Evolutionary conservation across 1,140 invertebrate genomes (phyloP), one percentile per base, ranked within the genome.

Genomic region (Luehdorfia chinensis): DNA sequence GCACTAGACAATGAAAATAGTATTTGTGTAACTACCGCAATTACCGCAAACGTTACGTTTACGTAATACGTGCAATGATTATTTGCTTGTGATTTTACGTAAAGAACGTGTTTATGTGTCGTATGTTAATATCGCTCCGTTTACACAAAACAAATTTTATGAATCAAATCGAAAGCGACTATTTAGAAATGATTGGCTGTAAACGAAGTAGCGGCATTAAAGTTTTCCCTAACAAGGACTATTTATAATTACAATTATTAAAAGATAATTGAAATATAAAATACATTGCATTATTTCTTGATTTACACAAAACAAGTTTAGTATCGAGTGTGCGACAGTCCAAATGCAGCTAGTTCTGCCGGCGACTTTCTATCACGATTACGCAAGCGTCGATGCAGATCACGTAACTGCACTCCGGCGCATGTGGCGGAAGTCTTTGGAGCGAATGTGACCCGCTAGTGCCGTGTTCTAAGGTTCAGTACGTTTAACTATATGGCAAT

Each of bases 1-100:
- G 81, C 72, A 78, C 77, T 85, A 85, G 81, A 85, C 78, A 85
- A 77, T 85, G 81, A 85, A 84, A 77, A 76, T 56, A 64, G 43
- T 69, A 68, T 75, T 60, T 68, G 55, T 70, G 56, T 69, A 77
- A 75, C 68, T 67, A 59, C 63, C 55, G 66, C 52, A 50, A 59
- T 73, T 66, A 66, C 49, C 30, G 50, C 45, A 54, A 13, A 49
- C 25, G 66, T 78, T 81, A 78, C 60, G 63, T 68, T 78, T 81
- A 79, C 61, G 66, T 76, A 81, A 79, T 53, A 41, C 47, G 46
- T 49, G 31, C 45, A 54, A 36, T 9, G 37, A n/a, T 34, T 52
- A 11, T 49, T 39, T 37, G 9, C 37, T 44, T 27, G 27, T n/a
- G n/a, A n/a, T n/a, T n/a, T n/a, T n/a, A n/a, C n/a, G n/a, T n/a